Evolutionary conservation across 2,888 invertebrate species (phyloP).

Genomic region (Bibio marci): DNA sequence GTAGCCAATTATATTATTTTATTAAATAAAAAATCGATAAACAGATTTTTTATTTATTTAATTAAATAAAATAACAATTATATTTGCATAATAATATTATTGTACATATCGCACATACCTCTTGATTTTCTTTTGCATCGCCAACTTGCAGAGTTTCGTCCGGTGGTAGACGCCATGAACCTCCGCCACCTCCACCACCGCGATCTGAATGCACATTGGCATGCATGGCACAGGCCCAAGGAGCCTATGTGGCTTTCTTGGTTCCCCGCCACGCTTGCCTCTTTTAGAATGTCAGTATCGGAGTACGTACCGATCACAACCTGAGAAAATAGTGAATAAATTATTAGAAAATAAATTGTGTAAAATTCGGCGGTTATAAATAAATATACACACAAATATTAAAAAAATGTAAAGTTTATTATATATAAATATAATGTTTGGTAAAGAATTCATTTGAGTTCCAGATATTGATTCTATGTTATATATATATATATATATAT

Average conservation of each 20-base stretch:
- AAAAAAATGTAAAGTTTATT: background rate
- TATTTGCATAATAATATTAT: background rate
- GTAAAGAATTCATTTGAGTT: too few species aligned
- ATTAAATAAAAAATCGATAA: slow-evolving; percentile 10
- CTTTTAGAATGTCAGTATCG: slow-evolving; percentile 34
- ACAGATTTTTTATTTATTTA: too few species aligned
- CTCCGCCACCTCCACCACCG: slow-evolving; percentile 44
- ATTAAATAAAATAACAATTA: background rate
- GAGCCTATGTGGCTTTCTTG: slow-evolving; percentile 34
- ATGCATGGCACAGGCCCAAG: slow-evolving; percentile 58
- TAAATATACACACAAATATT: background rate
- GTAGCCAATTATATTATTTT: slow-evolving; percentile 9
- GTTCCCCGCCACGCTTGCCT: slow-evolving; percentile 38
- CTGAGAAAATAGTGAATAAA: too few species aligned
- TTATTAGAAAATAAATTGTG: too few species aligned
- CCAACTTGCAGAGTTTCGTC: slow-evolving; percentile 84
- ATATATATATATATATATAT: too few species aligned
- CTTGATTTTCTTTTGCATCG: slow-evolving; percentile 70
- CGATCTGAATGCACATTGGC: slow-evolving; percentile 77
- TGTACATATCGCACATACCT: slow-evolving; percentile 20
- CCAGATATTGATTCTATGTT: too few species aligned
- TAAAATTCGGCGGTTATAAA: too few species aligned
- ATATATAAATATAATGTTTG: background rate
- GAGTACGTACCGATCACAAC: slow-evolving; percentile 20
- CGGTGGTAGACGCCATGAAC: slow-evolving; percentile 78